Conservation (phyloP, 2,888 invertebrate species). For the Tigriopus californicus region DNA sequence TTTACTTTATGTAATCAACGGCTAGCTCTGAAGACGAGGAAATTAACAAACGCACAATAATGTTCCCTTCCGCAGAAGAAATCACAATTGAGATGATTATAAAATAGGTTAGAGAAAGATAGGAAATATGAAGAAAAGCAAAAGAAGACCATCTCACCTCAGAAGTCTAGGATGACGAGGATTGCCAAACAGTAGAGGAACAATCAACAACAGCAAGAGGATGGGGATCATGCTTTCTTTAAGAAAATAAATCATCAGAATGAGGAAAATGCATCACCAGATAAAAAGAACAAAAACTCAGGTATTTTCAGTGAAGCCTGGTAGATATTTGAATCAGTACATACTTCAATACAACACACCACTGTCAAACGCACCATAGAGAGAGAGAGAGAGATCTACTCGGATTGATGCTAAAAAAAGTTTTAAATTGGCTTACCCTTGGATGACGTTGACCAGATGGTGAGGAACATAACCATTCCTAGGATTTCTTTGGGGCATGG, state of each 20-base stretch:
- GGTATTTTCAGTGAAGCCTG: not conserved
- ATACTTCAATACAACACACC: not conserved
- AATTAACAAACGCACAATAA: no score
- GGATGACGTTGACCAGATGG: slow-evolving; percentile 14
- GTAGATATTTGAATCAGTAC: no score
- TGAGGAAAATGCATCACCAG: not conserved
- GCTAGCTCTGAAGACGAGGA: not conserved
- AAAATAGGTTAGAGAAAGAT: not conserved
- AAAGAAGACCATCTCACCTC: no score
- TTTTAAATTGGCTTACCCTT: not conserved
- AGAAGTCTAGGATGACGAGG: no score
- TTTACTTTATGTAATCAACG: no score
- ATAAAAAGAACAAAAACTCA: not conserved
- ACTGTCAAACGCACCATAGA: not conserved
- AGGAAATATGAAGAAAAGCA: not conserved
- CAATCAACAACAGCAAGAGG: no score
- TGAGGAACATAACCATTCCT: slow-evolving; percentile 15
- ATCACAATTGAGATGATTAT: not conserved
- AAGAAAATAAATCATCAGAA: not conserved
- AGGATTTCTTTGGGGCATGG: slow-evolving; percentile 1
- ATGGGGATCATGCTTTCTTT: no score
- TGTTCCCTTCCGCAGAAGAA: no score
- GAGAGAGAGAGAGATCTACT: no score
- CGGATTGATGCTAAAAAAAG: not conserved
- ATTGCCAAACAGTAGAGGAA: no score